phyloP scores from a whole-genome alignment of 2,888 invertebrate genomes.

The Pandemis cinnamomeana region DNA sequence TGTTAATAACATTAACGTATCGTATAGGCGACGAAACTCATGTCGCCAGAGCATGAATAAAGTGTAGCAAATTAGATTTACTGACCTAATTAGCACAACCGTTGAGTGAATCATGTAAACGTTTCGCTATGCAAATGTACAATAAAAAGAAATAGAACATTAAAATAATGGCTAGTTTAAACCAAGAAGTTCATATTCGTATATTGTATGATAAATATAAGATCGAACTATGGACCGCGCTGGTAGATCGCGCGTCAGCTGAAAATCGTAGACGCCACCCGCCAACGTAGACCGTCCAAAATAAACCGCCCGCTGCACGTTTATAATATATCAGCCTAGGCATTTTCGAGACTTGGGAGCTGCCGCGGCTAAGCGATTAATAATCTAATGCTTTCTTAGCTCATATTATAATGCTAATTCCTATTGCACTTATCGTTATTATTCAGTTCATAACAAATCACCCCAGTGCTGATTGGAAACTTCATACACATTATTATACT shows the following conservation, averaged over 20 bases:
- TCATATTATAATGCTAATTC: constrained; percentile 26
- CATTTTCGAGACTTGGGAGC: constrained; percentile 56
- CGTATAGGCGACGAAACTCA: not conserved
- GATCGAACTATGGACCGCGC: constrained; percentile 58
- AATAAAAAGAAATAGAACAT: not conserved
- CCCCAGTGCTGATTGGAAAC: too few species aligned
- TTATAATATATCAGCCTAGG: constrained; percentile 70
- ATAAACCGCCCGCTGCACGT: constrained; percentile 67
- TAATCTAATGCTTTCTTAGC: constrained; percentile 11
- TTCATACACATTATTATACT: too few species aligned
- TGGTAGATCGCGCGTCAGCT: constrained; percentile 61
- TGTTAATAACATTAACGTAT: not conserved
- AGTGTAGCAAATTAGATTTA: constrained; percentile 47
- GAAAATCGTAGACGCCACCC: constrained; percentile 63
- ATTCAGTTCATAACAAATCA: not conserved
- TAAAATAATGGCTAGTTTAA: not conserved
- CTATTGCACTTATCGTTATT: constrained; percentile 4
- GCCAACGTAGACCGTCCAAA: constrained; percentile 74
- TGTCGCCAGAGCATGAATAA: constrained; percentile 32
- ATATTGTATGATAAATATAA: constrained; percentile 50
- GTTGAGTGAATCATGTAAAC: constrained; percentile 20
- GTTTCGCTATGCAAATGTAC: not conserved
- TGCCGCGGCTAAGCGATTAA: constrained; percentile 40
- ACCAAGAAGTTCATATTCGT: constrained; percentile 25
- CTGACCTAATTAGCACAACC: constrained; percentile 45